Evolutionary conservation across 1,140 invertebrate genomes (phyloP), one percentile per base, ranked within the genome.

Genomic region (Diuraphis noxia): DNA sequence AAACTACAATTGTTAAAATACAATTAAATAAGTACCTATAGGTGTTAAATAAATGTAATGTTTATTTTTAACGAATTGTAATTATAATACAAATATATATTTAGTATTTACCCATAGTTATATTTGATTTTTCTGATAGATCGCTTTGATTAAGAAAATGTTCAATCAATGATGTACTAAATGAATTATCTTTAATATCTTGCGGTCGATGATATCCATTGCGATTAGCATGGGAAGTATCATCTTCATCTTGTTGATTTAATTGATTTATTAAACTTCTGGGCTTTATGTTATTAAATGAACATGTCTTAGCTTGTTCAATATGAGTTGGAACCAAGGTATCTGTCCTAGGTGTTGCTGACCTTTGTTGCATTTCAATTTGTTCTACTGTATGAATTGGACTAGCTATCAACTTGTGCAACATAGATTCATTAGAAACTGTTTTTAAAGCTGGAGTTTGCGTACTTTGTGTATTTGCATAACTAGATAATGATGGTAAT

Each of bases 311-410:
- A 38, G 43, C 38, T 46, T 25, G 34, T 25, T 90, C 88, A n/a
- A 43, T 36, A 43, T 36, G 43, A 82, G 43, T 52, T 46, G 34
- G 2, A 1, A 21, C 89, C 9, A 40, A n/a, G 3, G 89, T 17
- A 46, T 94, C 93, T 38, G 94, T 94, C 88, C 95, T 96, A 30
- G 95, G 96, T 23, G 96, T 97, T 90, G 95, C 95, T 63, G 96
- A 96, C 86, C 96, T 95, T 93, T 98, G 97, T 92, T 97, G 97
- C 92, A 97, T 97, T 93, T 98, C 97, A 93, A 98, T 97, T 93
- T 98, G 97, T 93, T 98, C 97, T 21, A 98, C 96, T 86, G 95
- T 96, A 93, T 97, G 96, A 41, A 96, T 96, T 9, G 96, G 96
- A 93, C 97, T 96, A 49, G 96, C 97, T 96, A 97, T 97, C 49